Evolutionary conservation across 2,888 invertebrate genomes (phyloP).

Genomic region (Drosophila siamana): DNA sequence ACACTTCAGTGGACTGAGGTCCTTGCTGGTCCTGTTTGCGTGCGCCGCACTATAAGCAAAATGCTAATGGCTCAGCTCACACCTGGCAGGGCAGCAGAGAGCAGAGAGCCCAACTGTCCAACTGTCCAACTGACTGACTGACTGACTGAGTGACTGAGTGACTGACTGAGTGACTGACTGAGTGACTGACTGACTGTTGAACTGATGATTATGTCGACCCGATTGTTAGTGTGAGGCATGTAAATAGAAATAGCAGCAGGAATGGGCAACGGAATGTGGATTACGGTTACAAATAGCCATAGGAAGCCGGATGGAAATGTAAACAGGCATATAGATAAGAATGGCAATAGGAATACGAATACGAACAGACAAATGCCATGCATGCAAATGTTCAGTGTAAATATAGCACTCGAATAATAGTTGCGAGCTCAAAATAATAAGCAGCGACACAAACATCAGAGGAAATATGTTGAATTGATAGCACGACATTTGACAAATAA

Average conservation of each 20-base stretch:
- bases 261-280: background rate
- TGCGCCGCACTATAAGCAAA: constrained; percentile 22
- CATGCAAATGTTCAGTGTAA: background rate
- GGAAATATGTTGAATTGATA: too few species aligned
- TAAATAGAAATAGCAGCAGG: constrained; percentile 6
- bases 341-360: background rate
- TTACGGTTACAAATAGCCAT: background rate
- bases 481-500: too few species aligned
- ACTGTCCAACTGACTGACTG: background rate
- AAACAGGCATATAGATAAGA: background rate
- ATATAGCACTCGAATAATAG: background rate
- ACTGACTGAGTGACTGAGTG: too few species aligned
- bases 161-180: background rate
- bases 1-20: background rate
- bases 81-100: too few species aligned
- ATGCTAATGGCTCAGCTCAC: constrained; percentile 41
- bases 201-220: constrained; percentile 20
- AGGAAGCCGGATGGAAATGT: background rate
- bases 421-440: background rate
- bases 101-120: background rate
- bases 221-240: background rate
- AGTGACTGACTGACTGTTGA: background rate
- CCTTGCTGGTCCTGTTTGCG: constrained; percentile 27
- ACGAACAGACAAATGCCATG: background rate
- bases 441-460: too few species aligned